Base-by-base conservation (phyloP, 2,888 invertebrate genomes). In the Agrotis puta region DNA sequence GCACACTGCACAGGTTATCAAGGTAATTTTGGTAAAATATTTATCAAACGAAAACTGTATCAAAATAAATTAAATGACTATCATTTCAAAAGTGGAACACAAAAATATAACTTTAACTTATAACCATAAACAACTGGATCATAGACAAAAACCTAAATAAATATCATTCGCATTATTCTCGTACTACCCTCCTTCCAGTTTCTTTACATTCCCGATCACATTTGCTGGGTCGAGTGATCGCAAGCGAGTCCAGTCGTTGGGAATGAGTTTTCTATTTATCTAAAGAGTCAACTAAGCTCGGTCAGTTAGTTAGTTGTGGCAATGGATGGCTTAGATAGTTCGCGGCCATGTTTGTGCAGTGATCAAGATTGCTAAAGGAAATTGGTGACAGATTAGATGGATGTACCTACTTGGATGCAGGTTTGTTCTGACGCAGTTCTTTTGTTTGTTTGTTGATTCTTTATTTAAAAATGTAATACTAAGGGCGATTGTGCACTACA, bases 241-340 rank as follows among this genome's bases (percentile, higher is more conserved):
- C 85, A 71, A 80, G 59, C 77, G 73, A 72, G 82, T 76, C 73
- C 74, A 85, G 81, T 81, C 83, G 83, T 78, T 80, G 83, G 85
- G 83, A 89, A 89, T 87, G 89, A 91, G 88, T 89, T 89, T 87
- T 88, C 88, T 90, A 88, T 91, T 90, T 91, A 89, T 89, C 88
- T 89, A 88, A 89, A 88, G 87, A 90, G 89, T 88, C 85, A 84
- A 85, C 85, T 81, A 82, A 88, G 88, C 83, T 87, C 81, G 77
- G 82, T 74, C 75, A 66, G 85, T 86, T 82, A 82, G 84, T 87
- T 88, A 83, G 86, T 81, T 85, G 80, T 63, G 81, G 83, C 79
- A 85, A 82, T 81, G 79, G 78, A 79, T 84, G 85, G 79, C 82
- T 82, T 79, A 74, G 76, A 80, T 76, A 68, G 75, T 67, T 76